Base-by-base conservation (phyloP, 2,888 invertebrate genomes). In the Pteria penguin region DNA sequence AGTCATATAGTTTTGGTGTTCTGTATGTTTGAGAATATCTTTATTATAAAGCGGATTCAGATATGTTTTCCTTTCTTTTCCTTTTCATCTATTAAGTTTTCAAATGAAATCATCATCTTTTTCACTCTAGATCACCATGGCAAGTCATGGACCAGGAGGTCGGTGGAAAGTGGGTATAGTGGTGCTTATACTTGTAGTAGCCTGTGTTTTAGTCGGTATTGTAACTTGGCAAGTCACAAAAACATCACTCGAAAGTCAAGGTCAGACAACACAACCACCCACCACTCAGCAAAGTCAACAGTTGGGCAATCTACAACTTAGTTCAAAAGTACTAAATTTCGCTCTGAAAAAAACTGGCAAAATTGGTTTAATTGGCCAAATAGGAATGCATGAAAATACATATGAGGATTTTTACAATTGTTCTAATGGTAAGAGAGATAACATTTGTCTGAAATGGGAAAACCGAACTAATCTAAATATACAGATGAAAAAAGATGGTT, bases 161-260 rank as follows among this genome's bases (percentile, higher is more conserved):
- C 18, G 67, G 3, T n/a, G 22, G 22, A 67, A 54, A n/a, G 11
- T 67, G 14, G 67, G n/a, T 2, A 18, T 80, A 14, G 65, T 78
- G 5, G 18, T 72, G 4, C 31, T 61, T 18, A 72, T 79, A 55
- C 63, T 82, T 52, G 26, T 78, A 14, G 5, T 80, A 8, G 66
- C 76, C 8, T 75, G 71, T n/a, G 73, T 52, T 1, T 54, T 68
- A 2, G 67, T 76, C 45, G 82, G 78, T 0, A 63, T 82, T 18
- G 76, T 83, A n/a, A 74, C 75, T 1, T 83, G 81, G 81, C 78
- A 80, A 54, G 75, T 77, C 8, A 67, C 72, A 22, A 73, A 77
- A 14, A 29, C 60, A 11, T 36, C 58, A 0, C n/a, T 45, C 61
- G 32, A 45, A 58, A 31, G 27, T 14, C 32, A 27, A 8, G 18